These are phyloP conservation scores for Chaetodon trifascialis DNA, from an alignment of 2,113 vertebrate species.

Conservation along the genomic window DNA sequence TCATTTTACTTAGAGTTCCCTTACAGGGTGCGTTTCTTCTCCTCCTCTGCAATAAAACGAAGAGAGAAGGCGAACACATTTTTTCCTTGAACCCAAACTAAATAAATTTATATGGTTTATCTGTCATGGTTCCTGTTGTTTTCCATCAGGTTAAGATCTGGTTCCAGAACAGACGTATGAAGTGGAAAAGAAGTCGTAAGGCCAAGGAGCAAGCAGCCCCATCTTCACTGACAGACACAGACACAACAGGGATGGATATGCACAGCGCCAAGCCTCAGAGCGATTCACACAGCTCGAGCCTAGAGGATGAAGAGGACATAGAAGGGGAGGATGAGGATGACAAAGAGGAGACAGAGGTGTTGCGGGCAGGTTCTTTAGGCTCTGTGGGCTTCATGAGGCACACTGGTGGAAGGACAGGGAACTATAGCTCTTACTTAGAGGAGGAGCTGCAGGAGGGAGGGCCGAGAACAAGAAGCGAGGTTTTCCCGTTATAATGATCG, in stretches of 20 bases:
- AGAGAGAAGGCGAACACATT: no score
- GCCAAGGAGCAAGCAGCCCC: conserved; percentile 80
- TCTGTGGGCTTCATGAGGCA: conserved; percentile 71
- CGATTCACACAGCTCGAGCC: conserved; percentile 71
- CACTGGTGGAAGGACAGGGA: conserved; percentile 56
- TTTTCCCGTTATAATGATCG: conserved; percentile 57
- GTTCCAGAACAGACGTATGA: conserved; percentile 91
- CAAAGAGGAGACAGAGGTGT: conserved; percentile 50
- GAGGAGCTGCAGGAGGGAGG: conserved; percentile 75
- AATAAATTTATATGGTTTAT: not conserved
- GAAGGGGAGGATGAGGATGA: conserved; percentile 70
- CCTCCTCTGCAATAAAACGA: not conserved
- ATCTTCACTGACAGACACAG: conserved; percentile 31
- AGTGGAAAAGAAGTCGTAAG: conserved; percentile 89
- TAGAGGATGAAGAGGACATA: conserved; percentile 69
- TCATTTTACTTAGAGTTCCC: no score
- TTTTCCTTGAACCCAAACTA: not conserved
- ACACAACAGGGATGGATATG: conserved; percentile 42
- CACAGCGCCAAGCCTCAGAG: conserved; percentile 52
- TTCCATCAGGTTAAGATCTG: conserved; percentile 87
- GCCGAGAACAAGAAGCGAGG: conserved; percentile 73
- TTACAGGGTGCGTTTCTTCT: not conserved
- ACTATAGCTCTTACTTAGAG: conserved; percentile 84
- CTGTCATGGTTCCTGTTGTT: conserved; percentile 6
- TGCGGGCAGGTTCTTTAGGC: conserved; percentile 53